A percentile compares a stretch with the other conserved stretches of the same genome.
Evolutionary conservation across 2,113 vertebrate species (phyloP).

Genomic region (Zosterops borbonicus): DNA sequence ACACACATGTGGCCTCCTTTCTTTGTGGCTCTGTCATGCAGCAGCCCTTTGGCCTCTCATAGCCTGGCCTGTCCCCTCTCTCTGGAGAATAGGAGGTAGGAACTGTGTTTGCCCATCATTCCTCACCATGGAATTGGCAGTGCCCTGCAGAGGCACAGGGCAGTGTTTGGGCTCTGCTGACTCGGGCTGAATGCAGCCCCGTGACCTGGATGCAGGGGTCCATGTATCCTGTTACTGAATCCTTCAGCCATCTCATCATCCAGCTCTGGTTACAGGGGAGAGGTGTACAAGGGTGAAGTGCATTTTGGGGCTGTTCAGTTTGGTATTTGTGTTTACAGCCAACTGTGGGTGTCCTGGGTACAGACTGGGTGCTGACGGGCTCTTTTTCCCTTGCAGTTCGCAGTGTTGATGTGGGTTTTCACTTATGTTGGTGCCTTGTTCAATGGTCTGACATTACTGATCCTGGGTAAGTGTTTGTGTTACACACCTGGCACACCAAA

Average conservation of each 20-base stretch:
- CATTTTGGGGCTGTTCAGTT: background rate
- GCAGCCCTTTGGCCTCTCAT: background rate
- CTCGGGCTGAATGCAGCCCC: background rate
- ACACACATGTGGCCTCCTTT: background rate
- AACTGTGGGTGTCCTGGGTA: background rate
- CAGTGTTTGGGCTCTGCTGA: background rate
- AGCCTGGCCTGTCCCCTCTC: background rate
- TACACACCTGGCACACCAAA: background rate
- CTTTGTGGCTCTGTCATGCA: background rate
- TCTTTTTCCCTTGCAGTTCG: slow-evolving; percentile 79
- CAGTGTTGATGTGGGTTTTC: slow-evolving; percentile 96
- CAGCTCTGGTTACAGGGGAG: background rate
- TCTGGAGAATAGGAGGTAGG: background rate
- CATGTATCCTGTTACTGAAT: background rate
- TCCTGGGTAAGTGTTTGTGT: slow-evolving; percentile 84
- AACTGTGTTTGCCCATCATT: rapidly evolving
- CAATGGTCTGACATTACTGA: slow-evolving; percentile 94
- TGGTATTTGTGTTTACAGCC: background rate
- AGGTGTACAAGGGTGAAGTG: background rate
- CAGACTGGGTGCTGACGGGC: background rate
- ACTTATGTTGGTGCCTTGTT: slow-evolving; percentile 97
- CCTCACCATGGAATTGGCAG: background rate
- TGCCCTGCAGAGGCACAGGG: background rate
- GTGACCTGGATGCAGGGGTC: background rate
- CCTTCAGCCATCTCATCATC: background rate